Percentiles rank a stretch among this genome's conserved stretches.
phyloP scores from a whole-genome alignment of 2,797 vertebrate genomes.

The Ambastaia sidthimunki region DNA sequence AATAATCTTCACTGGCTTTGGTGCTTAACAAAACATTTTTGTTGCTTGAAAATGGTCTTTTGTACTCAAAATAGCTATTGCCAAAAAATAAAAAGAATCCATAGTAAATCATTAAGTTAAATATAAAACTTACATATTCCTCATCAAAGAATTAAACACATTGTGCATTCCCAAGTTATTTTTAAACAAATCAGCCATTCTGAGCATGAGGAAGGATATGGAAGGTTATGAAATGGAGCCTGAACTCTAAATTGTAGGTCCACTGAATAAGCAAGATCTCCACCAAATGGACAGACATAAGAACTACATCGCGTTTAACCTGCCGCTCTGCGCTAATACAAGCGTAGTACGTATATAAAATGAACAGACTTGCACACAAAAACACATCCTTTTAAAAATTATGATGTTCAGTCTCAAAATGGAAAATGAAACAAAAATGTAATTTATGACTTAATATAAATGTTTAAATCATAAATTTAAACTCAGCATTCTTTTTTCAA shows the following conservation, averaged over 20 bases:
- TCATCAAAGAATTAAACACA: conserved; percentile 21
- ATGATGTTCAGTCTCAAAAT: neutral
- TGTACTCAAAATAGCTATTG: conserved; percentile 13
- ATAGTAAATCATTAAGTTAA: conserved; percentile 24
- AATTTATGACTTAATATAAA: neutral
- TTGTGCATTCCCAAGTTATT: conserved; percentile 27
- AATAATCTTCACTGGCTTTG: conserved; percentile 31
- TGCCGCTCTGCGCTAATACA: neutral
- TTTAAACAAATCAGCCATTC: conserved; percentile 15
- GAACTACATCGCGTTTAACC: conserved; percentile 18
- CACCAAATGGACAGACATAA: conserved; percentile 49
- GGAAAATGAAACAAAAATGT: neutral
- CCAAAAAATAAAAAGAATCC: conserved; percentile 17
- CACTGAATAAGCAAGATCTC: conserved; percentile 34
- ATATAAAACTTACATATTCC: conserved; percentile 22
- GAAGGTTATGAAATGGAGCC: conserved; percentile 11
- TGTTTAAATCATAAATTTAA: neutral
- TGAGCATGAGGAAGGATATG: neutral
- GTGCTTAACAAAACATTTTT: conserved; percentile 17
- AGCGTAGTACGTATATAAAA: neutral
- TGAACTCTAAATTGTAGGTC: neutral
- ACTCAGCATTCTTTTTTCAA: neutral
- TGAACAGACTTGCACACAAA: conserved; percentile 6
- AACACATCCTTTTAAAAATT: neutral
- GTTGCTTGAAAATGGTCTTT: conserved; percentile 29